Base-by-base conservation (phyloP, 2,797 vertebrate species). In the Mus caroli region DNA sequence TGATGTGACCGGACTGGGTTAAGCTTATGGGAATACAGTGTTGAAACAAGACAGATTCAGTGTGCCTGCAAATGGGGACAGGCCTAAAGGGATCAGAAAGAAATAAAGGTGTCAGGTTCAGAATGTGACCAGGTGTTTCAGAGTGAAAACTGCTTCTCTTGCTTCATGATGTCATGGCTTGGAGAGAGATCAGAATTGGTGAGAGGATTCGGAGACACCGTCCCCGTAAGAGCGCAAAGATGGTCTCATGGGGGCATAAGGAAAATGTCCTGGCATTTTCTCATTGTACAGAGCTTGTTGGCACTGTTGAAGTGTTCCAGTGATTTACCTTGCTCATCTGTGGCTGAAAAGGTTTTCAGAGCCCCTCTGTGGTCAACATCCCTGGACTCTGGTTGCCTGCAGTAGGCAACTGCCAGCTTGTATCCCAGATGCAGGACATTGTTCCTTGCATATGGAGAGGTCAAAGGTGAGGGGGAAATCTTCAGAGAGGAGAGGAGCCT, bases 401-500 rank as follows among this genome's bases (percentile, higher is more conserved):
- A 87, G 90, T 67, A 52, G 92, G 87, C 34, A 34, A 37, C 2
- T 4, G 84, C n/a, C 62, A 3, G 4, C 10, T 24, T 62, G 64
- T 92, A 95, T 94, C 87, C 90, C 52, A 84, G 58, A 87, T 91
- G 24, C 93, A 80, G 96, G 88, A 95, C 91, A 91, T 76, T 87
- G 69, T 82, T 76, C 76, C 88, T 94, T 62, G 90, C 93, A 82
- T 86, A 6, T 76, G 83, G 62, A 83, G 92, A 94, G 96, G 97
- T 96, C 97, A 96, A 37, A 94, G 93, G 89, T 13, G 94, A 96
- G 85, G 93, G 34, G 14, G 17, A 82, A 37, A 71, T 80, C 88
- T 97, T 93, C 85, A 97, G 94, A 97, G 82, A 78, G 75, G 50
- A 94, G 46, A 88, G 26, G 93, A 96, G 92, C 88, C 95, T n/a